Evolutionary conservation across 1,140 invertebrate species (phyloP).

Genomic region (Bombus consobrinus): DNA sequence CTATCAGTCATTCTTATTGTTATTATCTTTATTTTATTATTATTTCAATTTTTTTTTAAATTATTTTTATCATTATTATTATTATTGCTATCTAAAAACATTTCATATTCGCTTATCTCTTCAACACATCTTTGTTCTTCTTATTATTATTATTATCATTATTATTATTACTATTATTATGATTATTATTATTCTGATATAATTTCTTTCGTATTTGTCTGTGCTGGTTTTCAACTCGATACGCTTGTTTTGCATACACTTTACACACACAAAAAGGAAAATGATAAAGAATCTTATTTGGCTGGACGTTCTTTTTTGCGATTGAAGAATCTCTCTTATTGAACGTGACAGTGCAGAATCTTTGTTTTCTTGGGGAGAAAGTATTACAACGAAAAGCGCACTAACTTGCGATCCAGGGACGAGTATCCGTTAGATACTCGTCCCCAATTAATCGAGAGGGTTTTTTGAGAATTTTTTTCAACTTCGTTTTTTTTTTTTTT

Average conservation of each 20-base stretch:
- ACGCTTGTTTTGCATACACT: conserved; percentile 65
- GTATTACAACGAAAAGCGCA: conserved; percentile 62
- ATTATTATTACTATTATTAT: background rate
- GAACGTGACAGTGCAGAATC: conserved; percentile 60
- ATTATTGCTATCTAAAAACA: background rate
- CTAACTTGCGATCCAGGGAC: conserved; percentile 56
- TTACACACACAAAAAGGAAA: conserved; percentile 45
- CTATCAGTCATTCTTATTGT: conserved; percentile 46
- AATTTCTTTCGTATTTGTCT: background rate
- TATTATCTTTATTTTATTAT: conserved; percentile 2
- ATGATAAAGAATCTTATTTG: background rate
- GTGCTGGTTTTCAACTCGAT: conserved; percentile 52
- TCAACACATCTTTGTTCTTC: background rate
- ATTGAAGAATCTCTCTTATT: conserved; percentile 26
- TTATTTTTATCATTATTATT: background rate
- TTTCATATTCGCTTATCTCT: conserved; percentile 50
- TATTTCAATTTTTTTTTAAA: background rate
- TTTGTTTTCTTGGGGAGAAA: conserved; percentile 43
- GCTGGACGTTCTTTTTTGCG: background rate
- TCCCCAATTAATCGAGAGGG: conserved; percentile 56
- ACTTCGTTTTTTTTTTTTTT: background rate
- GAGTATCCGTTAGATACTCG: conserved; percentile 32
- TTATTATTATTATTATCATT: background rate
- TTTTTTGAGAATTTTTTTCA: background rate
- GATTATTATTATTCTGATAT: background rate